Evolutionary conservation across 2,888 invertebrate genomes (phyloP), one percentile per base, ranked within the genome.

Genomic region (Platycheirus rosarum): DNA sequence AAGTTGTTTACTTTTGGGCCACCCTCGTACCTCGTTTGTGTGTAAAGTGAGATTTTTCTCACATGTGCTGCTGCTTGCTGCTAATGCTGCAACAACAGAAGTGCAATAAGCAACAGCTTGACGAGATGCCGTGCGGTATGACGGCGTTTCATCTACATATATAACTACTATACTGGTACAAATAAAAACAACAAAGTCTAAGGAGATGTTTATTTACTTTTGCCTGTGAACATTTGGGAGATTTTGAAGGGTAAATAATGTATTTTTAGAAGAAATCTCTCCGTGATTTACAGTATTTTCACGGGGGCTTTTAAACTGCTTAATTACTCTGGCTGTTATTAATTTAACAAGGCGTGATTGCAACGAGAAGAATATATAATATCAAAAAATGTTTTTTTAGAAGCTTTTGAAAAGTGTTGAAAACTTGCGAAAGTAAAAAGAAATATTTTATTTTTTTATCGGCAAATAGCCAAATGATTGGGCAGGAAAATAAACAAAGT

Each of bases 241-340:
- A 49, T 60, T n/a, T 63, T 79, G 70, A 80, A 80, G 75, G 70
- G 80, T 80, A 80, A 80, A 70, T 75, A 69, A 48, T 80, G 70
- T 80, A 80, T 80, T 80, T 80, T 80, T 76, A 66, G 76, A 75
- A 80, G 57, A 42, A 57, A 6, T 20, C 32, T 65, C 32, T 65
- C 29, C 18, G 20, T 32, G 51, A 68, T 62, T 69, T 49, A 68
- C 70, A 62, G 53, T 66, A 18, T 60, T 55, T 32, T 18, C 68
- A 62, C 70, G 60, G 37, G 49, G 29, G 70, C 65, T 65, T 75
- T 73, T 69, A 73, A 69, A 62, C 49, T 53, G 49, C 48, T 49
- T 65, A 79, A 79, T 70, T 68, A 63, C 35, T 57, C 42, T 60
- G 23, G 23, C n/a, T 69, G 44, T 29, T 14, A 68, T 51, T 8